Conservation (phyloP, 2,888 invertebrate species). For the Tetranychus piercei region DNA sequence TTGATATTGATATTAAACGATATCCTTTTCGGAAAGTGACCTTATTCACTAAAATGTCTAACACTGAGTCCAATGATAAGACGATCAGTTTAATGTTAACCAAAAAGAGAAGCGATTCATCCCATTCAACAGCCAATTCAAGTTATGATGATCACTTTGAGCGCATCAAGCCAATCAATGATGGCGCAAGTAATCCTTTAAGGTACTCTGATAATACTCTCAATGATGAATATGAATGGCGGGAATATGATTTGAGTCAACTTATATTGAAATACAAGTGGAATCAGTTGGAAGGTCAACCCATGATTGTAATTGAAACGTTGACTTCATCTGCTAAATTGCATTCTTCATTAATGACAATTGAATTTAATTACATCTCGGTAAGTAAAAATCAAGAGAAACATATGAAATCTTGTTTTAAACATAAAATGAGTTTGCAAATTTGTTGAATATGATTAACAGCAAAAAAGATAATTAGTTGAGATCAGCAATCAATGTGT, state of each 20-base stretch:
- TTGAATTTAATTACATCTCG: constrained; percentile 10
- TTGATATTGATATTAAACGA: not conserved
- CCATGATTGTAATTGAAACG: not conserved
- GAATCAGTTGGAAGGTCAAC: not conserved
- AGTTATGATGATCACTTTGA: not conserved
- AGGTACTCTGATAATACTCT: not conserved
- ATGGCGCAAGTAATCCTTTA: not conserved
- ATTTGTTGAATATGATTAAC: too few species aligned
- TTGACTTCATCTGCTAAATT: not conserved
- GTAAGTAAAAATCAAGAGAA: not conserved
- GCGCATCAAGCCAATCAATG: not conserved
- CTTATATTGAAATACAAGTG: not conserved
- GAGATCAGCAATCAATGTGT: too few species aligned
- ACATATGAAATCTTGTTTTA: not conserved
- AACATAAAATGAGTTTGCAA: not conserved
- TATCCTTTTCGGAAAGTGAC: constrained; percentile 5
- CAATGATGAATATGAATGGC: not conserved
- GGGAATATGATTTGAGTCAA: constrained; percentile 2
- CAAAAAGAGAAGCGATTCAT: not conserved
- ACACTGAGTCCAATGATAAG: not conserved
- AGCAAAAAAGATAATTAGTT: too few species aligned
- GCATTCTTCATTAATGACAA: not conserved
- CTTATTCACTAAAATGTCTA: constrained; percentile 3
- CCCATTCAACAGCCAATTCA: constrained; percentile 2
- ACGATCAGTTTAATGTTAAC: not conserved